Base-by-base conservation (phyloP, 1,140 invertebrate species). In the Orius insidiosus region DNA sequence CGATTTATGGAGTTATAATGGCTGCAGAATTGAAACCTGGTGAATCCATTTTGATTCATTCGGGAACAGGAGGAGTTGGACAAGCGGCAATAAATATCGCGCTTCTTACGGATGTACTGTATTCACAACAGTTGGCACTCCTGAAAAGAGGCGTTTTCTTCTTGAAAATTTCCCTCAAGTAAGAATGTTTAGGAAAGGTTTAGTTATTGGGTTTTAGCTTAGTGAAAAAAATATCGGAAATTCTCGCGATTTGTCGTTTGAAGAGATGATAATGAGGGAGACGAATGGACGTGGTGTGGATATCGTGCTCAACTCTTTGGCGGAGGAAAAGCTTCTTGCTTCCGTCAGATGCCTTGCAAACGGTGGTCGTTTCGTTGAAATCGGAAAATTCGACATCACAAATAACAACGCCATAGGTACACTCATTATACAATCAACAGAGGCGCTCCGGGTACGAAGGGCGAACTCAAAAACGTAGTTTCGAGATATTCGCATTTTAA, bases 71-170 rank as follows among this genome's bases (percentile, higher is more conserved):
- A 42, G 83, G 80, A 24, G 73, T 86, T 16, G 84, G 84, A 10
- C 80, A 81, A 63, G 80, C 82, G 9, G 81, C 84, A 1, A 85
- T 87, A 39, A 63, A 66, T 38, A 61, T 85, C 30, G 78, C 78
- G 0, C 61, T 82, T 57, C 62, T 48, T 59, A 69, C 52, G 72
- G 71, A 0, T 83, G 79, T 54, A 68, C 74, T 50, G 68, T 84
- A 0, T 82, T 71, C 55, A 77, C 75, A 0, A 81, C 79, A 6
- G 77, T 81, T 5, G 75, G 76, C 11, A 73, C 78, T 0, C 56
- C 63, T 11, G 74, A 83, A 47, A 87, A 87, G 58, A 66, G 71
- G 41, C 63, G 71, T 16, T 84, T 75, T 53, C 66, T 87, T 1
- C 68, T 66, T 52, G 59, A 74, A 45, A 61, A 58, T 4, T 86